Percentiles rank a stretch among this genome's conserved stretches.
Evolutionary conservation across 1,140 invertebrate species (phyloP).

Genomic region (Zaprionus gabonicus): DNA sequence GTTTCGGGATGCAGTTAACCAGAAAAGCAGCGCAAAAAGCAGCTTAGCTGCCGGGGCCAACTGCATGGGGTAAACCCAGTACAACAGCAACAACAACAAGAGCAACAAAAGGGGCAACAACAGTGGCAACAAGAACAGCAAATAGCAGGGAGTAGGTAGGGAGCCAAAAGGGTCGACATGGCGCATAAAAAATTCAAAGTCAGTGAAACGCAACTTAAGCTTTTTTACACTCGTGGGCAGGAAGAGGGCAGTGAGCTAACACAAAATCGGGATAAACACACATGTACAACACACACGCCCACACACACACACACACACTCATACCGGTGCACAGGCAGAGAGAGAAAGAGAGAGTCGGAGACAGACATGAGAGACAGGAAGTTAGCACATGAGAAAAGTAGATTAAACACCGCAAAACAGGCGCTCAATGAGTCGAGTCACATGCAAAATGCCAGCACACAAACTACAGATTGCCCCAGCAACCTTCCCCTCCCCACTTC

Average conservation of each 20-base stretch:
- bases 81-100: conserved; percentile 9
- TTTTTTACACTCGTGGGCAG: conserved; percentile 62
- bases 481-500: neutral
- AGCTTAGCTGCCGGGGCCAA: conserved; percentile 59
- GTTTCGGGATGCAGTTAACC: conserved; percentile 74
- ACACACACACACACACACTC: conserved; percentile 30
- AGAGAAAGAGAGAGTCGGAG: neutral
- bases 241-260: conserved; percentile 13
- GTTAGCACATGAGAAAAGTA: conserved; percentile 77
- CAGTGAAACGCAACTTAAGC: conserved; percentile 81
- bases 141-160: neutral
- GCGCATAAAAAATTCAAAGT: conserved; percentile 81
- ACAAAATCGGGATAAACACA: conserved; percentile 82
- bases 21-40: conserved; percentile 78
- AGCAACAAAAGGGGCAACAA: conserved; percentile 13
- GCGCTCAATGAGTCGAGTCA: conserved; percentile 78
- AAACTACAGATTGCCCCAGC: conserved; percentile 34
- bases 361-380: conserved; percentile 46
- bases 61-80: conserved; percentile 9
- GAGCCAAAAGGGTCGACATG: conserved; percentile 59
- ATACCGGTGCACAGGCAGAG: conserved; percentile 13
- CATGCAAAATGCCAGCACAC: conserved; percentile 67
- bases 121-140: conserved; percentile 7
- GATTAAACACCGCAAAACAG: conserved; percentile 82
- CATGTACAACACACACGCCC: conserved; percentile 60